Evolutionary conservation across 2,797 vertebrate genomes (phyloP).

Genomic region (Rhodeus uyekii): DNA sequence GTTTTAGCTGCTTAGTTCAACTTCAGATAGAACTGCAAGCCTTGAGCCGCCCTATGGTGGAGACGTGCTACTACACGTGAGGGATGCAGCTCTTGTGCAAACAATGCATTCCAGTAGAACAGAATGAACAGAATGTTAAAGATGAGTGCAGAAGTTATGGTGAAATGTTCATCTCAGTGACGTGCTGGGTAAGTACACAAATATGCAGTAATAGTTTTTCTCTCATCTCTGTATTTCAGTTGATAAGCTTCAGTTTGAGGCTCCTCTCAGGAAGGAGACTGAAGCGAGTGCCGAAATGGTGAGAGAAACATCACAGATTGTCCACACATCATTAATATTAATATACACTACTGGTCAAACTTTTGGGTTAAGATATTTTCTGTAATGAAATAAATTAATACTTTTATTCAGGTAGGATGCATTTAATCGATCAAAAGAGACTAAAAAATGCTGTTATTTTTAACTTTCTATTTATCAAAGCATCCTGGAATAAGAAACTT

Average conservation of each 20-base stretch:
- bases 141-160: not conserved
- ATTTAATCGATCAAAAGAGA: not conserved
- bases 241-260: constrained; percentile 93
- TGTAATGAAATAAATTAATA: not conserved
- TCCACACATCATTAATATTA: not conserved
- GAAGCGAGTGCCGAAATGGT: constrained; percentile 96
- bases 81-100: not conserved
- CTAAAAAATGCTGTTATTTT: not conserved
- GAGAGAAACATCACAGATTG: not conserved
- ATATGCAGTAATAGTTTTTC: not conserved
- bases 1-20: not conserved
- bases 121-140: not conserved
- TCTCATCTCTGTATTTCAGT: constrained; percentile 74
- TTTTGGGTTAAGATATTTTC: not conserved
- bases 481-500: not conserved
- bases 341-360: not conserved
- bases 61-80: not conserved
- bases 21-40: not conserved
- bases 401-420: not conserved
- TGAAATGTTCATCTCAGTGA: not conserved
- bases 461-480: not conserved
- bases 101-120: not conserved
- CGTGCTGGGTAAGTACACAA: not conserved
- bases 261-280: constrained; percentile 91
- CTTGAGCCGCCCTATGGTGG: constrained; percentile 11